Evolutionary conservation across 1,140 invertebrate genomes (phyloP).

Genomic region (Maconellicoccus hirsutus): DNA sequence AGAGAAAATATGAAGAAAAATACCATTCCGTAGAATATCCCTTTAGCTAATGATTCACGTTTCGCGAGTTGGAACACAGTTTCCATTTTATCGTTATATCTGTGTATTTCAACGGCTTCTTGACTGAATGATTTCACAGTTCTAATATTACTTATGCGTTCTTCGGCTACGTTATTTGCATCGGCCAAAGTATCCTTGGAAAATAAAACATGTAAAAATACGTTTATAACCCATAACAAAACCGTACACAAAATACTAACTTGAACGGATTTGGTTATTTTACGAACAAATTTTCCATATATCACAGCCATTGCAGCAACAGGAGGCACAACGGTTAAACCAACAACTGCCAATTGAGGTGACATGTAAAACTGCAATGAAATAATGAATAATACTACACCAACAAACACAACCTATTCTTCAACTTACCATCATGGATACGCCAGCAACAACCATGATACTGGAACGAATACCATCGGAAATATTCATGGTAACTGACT

Average conservation of each 20-base stretch:
- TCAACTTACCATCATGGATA: conserved; percentile 82
- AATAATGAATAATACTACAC: conserved; percentile 36
- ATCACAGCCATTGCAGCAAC: conserved; percentile 73
- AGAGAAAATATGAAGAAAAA: background rate
- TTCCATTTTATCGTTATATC: conserved; percentile 57
- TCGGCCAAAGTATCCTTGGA: conserved; percentile 74
- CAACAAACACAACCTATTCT: conserved; percentile 31
- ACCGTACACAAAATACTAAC: conserved; percentile 30
- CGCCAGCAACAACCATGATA: conserved; percentile 71
- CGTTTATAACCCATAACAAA: too few relatives aligned
- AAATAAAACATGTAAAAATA: background rate
- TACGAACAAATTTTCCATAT: conserved; percentile 77
- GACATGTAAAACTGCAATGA: conserved; percentile 77
- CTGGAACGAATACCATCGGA: conserved; percentile 82
- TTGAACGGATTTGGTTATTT: conserved; percentile 66
- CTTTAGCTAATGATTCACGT: conserved; percentile 74
- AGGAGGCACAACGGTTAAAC: conserved; percentile 76
- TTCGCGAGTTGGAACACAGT: conserved; percentile 67
- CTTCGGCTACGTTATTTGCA: conserved; percentile 78
- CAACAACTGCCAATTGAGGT: conserved; percentile 69
- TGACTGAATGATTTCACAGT: conserved; percentile 88
- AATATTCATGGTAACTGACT: conserved; percentile 82
- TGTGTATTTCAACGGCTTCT: conserved; percentile 60
- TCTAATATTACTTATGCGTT: conserved; percentile 83
- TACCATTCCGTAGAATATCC: conserved; percentile 85